These are phyloP conservation scores for Equus przewalskii DNA, from an alignment of 2,113 vertebrate species.

Conservation along the genomic window DNA sequence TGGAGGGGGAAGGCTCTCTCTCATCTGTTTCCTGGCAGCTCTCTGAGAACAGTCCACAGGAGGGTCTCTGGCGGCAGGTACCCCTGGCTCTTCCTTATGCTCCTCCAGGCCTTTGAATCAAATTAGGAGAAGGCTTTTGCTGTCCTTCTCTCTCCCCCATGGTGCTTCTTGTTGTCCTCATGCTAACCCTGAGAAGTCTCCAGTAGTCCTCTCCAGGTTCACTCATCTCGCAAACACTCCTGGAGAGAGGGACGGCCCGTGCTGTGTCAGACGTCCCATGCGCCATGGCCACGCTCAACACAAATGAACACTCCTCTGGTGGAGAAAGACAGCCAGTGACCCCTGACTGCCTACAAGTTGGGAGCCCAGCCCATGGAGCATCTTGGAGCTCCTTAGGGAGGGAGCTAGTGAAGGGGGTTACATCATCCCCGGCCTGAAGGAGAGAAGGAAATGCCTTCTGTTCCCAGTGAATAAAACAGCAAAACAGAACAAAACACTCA, in stretches of 20 bases:
- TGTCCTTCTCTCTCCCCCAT: rapidly evolving
- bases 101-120: background rate
- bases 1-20: too few species aligned
- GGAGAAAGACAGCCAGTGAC: background rate
- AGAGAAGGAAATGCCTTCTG: background rate
- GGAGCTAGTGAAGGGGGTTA: background rate
- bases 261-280: rapidly evolving
- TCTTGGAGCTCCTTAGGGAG: background rate
- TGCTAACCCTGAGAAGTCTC: background rate
- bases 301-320: background rate
- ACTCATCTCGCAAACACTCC: rapidly evolving
- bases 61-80: background rate
- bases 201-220: background rate
- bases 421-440: background rate
- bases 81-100: background rate
- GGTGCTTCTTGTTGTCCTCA: background rate
- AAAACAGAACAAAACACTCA: background rate
- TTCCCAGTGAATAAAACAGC: background rate
- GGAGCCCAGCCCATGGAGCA: background rate
- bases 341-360: background rate
- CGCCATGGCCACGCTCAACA: rapidly evolving
- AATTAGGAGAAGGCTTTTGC: background rate
- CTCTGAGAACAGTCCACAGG: background rate
- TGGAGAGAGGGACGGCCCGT: rapidly evolving
- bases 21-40: background rate